Base-by-base conservation (phyloP, 2,888 invertebrate genomes). In the Lycophotia porphyrea region DNA sequence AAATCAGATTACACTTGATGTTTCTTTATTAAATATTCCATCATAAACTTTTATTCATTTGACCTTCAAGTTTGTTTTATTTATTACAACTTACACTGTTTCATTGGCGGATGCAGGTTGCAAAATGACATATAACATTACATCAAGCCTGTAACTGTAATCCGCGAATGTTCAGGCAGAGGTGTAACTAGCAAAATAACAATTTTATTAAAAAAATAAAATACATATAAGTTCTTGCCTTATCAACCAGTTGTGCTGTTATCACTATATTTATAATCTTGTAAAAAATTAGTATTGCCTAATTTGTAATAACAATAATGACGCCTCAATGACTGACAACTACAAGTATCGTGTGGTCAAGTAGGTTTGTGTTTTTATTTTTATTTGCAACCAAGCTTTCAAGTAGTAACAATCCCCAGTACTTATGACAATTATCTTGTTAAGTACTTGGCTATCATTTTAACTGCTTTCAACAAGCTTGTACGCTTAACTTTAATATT, bases 391-490 rank as follows among this genome's bases (percentile, higher is more conserved):
- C 34, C 44, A 65, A 63, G 49, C 61, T 73, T 81, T 68, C 21
- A 74, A 55, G 82, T 74, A 31, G 31, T 44, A 21, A 49, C 27
- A 27, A 58, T 24, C 60, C 47, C 70, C 34, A 27, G 60, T 61
- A 80, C 65, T 74, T 78, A 82, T 31, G 34, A 58, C 60, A 74
- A 85, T 86, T 84, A 81, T 55, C 73, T 67, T 52, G 67, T 81
- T 76, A 72, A 75, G 75, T 64, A 65, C 31, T 63, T 55, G 49
- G n/a, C 44, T 81, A 69, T 78, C n/a, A 68, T 75, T 69, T 71
- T 39, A 81, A 76, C 42, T 66, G 27, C 65, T 65, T 47, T 69
- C 39, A 67, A 77, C 69, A 64, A 58, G 44, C 47, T 31, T 60
- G 60, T 66, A 36, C 36, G 55, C 36, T 63, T 74, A 27, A 47